A percentile compares a stretch with the other conserved stretches of the same genome.
Evolutionary conservation across 2,888 invertebrate species (phyloP).

Genomic region (Fragum sueziense): DNA sequence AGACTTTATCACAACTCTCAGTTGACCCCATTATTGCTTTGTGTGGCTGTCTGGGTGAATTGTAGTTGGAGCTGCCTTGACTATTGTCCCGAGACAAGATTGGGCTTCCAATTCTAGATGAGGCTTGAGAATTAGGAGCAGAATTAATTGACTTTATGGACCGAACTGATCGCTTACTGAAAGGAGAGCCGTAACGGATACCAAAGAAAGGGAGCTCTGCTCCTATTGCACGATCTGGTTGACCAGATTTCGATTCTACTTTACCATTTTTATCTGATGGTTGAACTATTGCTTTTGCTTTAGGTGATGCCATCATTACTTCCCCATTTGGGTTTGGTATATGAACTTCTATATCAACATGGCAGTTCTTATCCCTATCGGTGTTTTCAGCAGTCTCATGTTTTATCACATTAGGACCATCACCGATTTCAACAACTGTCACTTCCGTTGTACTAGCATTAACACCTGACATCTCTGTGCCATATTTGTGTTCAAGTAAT

Average conservation of each 20-base stretch:
- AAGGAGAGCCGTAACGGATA: background rate
- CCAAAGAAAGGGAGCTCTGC: background rate
- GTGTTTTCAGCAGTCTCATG: background rate
- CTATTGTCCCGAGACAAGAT: conserved; percentile 3
- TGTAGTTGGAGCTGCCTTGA: background rate
- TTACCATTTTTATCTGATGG: background rate
- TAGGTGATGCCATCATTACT: background rate
- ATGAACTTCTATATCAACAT: background rate
- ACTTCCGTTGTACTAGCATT: no score
- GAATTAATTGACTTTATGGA: background rate
- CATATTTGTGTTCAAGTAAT: no score
- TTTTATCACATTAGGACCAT: background rate
- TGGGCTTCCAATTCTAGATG: background rate
- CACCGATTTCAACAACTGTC: background rate
- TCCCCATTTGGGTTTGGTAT: conserved; percentile 12
- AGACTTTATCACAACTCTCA: background rate
- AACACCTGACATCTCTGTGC: no score
- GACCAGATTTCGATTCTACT: background rate
- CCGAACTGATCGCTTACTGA: background rate
- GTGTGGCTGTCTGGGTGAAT: background rate
- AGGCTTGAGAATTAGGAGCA: background rate
- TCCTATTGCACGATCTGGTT: background rate
- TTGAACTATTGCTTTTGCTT: background rate
- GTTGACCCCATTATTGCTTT: background rate
- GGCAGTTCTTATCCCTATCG: background rate